These are phyloP conservation scores for Caenorhabditis japonica DNA, from an alignment of 2,888 invertebrate genomes.

Conservation along the genomic window DNA sequence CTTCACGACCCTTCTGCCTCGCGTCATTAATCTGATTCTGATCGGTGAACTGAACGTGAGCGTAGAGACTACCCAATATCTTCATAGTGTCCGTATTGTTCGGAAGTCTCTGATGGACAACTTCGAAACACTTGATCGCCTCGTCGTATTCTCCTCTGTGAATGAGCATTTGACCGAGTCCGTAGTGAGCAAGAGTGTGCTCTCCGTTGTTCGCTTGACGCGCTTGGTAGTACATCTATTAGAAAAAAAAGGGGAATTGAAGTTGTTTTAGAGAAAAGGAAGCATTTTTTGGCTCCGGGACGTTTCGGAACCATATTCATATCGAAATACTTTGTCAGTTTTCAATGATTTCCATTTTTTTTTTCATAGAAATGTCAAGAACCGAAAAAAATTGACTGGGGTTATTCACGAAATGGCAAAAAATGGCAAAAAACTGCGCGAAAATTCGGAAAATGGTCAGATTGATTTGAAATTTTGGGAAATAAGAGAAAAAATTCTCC, in stretches of 20 bases:
- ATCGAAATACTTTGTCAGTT: no score
- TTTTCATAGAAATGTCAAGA: no score
- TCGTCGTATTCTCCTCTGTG: slow-evolving; percentile 84
- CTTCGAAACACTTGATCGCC: slow-evolving; percentile 97
- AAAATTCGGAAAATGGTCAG: no score
- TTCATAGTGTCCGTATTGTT: slow-evolving; percentile 99
- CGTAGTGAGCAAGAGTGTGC: slow-evolving; percentile 97
- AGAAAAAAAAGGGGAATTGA: slow-evolving; percentile 82
- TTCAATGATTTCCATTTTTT: no score
- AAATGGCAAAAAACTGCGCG: no score
- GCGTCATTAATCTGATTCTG: slow-evolving; percentile 18
- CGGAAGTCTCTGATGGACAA: slow-evolving; percentile 95
- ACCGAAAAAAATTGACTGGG: no score
- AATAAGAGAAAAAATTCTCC: no score
- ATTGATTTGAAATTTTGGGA: no score
- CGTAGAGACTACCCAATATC: slow-evolving; percentile 95
- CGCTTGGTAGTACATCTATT: slow-evolving; percentile 77
- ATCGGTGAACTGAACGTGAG: slow-evolving; percentile 79
- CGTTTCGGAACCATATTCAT: no score
- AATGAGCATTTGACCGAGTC: slow-evolving; percentile 99
- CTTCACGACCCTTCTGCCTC: slow-evolving; percentile 81
- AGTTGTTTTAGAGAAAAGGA: no score
- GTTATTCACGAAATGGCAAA: no score
- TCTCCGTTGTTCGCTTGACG: slow-evolving; percentile 95
- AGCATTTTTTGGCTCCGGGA: no score